These are phyloP conservation scores for Latheticus oryzae DNA, from an alignment of 2,888 invertebrate genomes.

Conservation along the genomic window DNA sequence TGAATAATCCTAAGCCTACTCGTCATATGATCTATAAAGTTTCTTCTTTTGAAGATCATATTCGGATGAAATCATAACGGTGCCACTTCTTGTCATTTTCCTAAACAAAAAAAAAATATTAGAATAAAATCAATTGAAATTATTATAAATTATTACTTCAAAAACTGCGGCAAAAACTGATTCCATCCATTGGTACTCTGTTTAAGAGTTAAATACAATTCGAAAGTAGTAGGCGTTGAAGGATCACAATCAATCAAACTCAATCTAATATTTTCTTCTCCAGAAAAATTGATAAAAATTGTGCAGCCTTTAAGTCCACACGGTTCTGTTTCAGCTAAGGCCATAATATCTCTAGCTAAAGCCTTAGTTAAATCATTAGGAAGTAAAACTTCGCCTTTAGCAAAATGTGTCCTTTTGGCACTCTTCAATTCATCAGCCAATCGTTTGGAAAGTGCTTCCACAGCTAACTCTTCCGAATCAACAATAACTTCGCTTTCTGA, in stretches of 20 bases:
- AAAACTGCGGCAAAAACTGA: slow-evolving; percentile 85
- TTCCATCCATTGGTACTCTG: slow-evolving; percentile 89
- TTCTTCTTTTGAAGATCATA: slow-evolving; percentile 91
- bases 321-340: slow-evolving; percentile 88
- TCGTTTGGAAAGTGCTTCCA: slow-evolving; percentile 78
- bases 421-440: slow-evolving; percentile 82
- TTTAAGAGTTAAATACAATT: slow-evolving; percentile 86
- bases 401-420: slow-evolving; percentile 82
- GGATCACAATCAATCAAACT: slow-evolving; percentile 87
- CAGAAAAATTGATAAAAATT: slow-evolving; percentile 82
- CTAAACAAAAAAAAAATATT: slow-evolving; percentile 66
- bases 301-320: slow-evolving; percentile 88
- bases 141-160: slow-evolving; percentile 76
- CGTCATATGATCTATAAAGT: slow-evolving; percentile 76
- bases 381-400: slow-evolving; percentile 85
- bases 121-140: background rate
- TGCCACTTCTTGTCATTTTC: slow-evolving; percentile 86
- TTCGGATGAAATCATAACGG: slow-evolving; percentile 87
- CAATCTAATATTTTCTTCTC: slow-evolving; percentile 74
- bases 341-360: slow-evolving; percentile 81
- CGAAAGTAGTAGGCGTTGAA: slow-evolving; percentile 87
- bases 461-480: slow-evolving; percentile 67
- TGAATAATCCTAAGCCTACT: no score
- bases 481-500: slow-evolving; percentile 56
- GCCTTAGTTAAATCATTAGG: slow-evolving; percentile 83